Percentiles rank a stretch among this genome's conserved stretches.
Conservation (phyloP, 2,888 invertebrate genomes). For the Physocephala rufipes region DNA sequence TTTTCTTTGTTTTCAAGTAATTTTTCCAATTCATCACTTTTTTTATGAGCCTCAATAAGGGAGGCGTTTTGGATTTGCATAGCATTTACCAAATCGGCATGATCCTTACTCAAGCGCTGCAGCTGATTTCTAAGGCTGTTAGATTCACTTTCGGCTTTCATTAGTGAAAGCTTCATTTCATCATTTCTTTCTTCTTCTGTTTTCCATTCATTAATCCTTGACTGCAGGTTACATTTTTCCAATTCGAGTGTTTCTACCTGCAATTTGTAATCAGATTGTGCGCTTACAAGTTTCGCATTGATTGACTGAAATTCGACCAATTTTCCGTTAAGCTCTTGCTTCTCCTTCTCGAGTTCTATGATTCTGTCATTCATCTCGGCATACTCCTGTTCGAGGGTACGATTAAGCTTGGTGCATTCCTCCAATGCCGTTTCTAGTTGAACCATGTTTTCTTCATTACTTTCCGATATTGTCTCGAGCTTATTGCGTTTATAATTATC, state of each 20-base stretch:
- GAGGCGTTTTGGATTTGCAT: constrained; percentile 51
- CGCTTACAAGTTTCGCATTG: constrained; percentile 53
- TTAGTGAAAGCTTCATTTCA: constrained; percentile 45
- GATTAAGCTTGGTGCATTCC: constrained; percentile 70
- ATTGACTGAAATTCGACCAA: constrained; percentile 54
- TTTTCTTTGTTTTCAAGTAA: constrained; percentile 42
- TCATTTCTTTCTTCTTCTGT: constrained; percentile 48
- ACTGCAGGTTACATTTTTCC: constrained; percentile 55
- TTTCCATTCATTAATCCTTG: constrained; percentile 57
- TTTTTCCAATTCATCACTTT: constrained; percentile 48
- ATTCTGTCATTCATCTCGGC: constrained; percentile 70
- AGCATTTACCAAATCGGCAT: constrained; percentile 52
- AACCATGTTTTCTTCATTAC: constrained; percentile 75
- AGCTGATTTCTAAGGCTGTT: constrained; percentile 52
- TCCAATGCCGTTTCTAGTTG: constrained; percentile 75
- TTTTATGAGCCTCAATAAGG: constrained; percentile 48
- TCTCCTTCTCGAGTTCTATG: constrained; percentile 60
- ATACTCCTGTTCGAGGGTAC: constrained; percentile 71
- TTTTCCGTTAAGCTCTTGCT: constrained; percentile 49
- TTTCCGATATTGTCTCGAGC: constrained; percentile 76
- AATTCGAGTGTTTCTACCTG: constrained; percentile 54
- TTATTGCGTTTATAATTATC: constrained; percentile 71
- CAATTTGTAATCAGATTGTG: constrained; percentile 56
- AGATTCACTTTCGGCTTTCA: constrained; percentile 48
- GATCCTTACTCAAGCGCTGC: constrained; percentile 52